These are phyloP conservation scores for Eurois occulta DNA, from an alignment of 2,888 invertebrate species.

Conservation along the genomic window DNA sequence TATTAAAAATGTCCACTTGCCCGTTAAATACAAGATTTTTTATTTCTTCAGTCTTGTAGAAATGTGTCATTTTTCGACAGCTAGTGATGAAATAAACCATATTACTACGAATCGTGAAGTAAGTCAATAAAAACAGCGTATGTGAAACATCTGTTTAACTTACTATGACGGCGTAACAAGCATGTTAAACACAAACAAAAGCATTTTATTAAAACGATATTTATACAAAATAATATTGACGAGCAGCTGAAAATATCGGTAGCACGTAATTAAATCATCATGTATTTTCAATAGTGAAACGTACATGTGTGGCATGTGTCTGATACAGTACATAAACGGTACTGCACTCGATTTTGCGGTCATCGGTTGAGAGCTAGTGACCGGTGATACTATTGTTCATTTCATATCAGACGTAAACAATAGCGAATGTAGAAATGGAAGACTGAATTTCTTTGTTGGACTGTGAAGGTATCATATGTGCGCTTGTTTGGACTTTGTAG, in stretches of 20 bases:
- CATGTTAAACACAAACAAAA: neutral
- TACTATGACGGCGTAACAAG: neutral
- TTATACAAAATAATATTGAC: conserved; percentile 28
- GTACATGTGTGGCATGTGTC: neutral
- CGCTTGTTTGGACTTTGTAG: neutral
- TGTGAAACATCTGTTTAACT: neutral
- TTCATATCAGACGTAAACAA: conserved; percentile 21
- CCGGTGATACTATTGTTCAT: conserved; percentile 20
- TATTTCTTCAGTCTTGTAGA: neutral
- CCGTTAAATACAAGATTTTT: neutral
- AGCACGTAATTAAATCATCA: conserved; percentile 14
- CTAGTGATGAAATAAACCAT: neutral
- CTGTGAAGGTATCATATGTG: neutral
- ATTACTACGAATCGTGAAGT: neutral
- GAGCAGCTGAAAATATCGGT: conserved; percentile 1
- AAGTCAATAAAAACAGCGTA: neutral
- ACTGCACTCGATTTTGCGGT: conserved; percentile 41
- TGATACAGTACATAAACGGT: conserved; percentile 14
- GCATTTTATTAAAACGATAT: neutral
- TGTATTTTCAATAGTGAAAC: conserved; percentile 6
- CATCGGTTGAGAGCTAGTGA: conserved; percentile 21
- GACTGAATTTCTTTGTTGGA: neutral
- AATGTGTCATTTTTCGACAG: neutral
- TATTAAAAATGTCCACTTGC: neutral
- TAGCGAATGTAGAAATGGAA: conserved; percentile 1